Base-by-base conservation (phyloP, 2,888 invertebrate genomes). In the Rhopalosiphum nymphaeae region DNA sequence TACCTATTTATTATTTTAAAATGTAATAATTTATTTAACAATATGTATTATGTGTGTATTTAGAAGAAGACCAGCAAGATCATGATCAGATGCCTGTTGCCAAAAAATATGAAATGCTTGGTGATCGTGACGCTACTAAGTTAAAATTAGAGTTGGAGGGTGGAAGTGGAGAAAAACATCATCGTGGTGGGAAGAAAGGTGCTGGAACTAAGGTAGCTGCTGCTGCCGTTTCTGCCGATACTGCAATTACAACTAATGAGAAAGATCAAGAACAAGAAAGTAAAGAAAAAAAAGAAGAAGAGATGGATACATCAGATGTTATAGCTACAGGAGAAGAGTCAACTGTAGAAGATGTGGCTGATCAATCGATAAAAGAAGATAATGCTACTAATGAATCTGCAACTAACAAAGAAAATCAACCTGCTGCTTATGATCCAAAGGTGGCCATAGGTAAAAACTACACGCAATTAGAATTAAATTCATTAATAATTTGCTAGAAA, bases 81-180 rank as follows among this genome's bases (percentile, higher is more conserved):
- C 86, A 67, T 26, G 94, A 94, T 61, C 94, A 94, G 26, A 91
- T 94, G 42, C 94, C 94, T n/a, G 53, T 94, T 36, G 91, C 91
- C 2, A 94, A 94, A 86, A 94, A 91, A 44, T 91, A 94, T 91
- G 94, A 94, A 87, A 94, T 94, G 94, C 94, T 94, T 25, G 49
- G 49, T 10, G 94, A 94, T 53, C 90, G 94, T 25, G 94, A 94
- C 10, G 86, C 91, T 21, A 86, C 36, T 10, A 94, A 96, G n/a
- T 95, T 95, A 13, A 96, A 96, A 94, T 95, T 95, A 78, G 96
- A 96, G 44, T 96, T 95, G 95, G 96, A 95, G 95, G 95, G 95
- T 89, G 96, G 95, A 92, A 95, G 96, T 61, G 95, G 95, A 42
- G 96, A 96, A 42, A 96, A 96, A 94, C 96, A 96, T 92, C 95